Base-by-base conservation (phyloP, 2,797 vertebrate genomes). In the Phalloptychus januarius region DNA sequence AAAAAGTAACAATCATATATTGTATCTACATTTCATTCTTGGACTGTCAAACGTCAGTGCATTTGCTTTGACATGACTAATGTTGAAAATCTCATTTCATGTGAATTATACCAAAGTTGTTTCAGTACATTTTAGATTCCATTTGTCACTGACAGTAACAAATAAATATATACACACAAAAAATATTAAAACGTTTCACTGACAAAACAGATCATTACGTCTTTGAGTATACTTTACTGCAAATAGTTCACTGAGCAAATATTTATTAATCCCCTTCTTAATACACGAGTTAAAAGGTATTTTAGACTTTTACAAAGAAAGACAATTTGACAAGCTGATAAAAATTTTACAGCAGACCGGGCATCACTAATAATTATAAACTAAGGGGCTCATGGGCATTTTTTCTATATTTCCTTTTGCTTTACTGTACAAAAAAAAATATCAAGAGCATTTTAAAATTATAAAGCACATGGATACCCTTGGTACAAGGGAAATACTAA, bases 401-500 rank as follows among this genome's bases (percentile, higher is more conserved):
- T 70, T 54, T 70, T 85, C 48, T 45, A 70, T 70, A 77, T 54
- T 82, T 67, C 72, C 67, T 76, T 45, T 86, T 87, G 72, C 36
- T 82, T 86, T 74, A 77, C 80, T 91, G 77, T 91, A 92, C 84
- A 90, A 89, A 71, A 67, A 86, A 52, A 33, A 61, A 61, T 31
- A 61, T 15, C 86, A 87, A 69, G 40, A 42, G 23, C 65, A 67
- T 91, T 82, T 77, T 81, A 8, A 88, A 91, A 85, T 74, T 70
- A 80, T 85, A 90, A 87, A 40, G 44, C 76, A 83, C 85, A 86
- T 91, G 88, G 76, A 91, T 71, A 87, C 93, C 93, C 93, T 95
- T 95, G 95, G 91, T 95, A 93, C 94, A 95, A 96, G 94, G 93
- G 93, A 94, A 91, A 85, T 90, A 85, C 87, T 90, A 91, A 83